A percentile compares a stretch with the other conserved stretches of the same genome.
Conservation (phyloP, 1,140 invertebrate genomes). For the Cotesia glomerata region DNA sequence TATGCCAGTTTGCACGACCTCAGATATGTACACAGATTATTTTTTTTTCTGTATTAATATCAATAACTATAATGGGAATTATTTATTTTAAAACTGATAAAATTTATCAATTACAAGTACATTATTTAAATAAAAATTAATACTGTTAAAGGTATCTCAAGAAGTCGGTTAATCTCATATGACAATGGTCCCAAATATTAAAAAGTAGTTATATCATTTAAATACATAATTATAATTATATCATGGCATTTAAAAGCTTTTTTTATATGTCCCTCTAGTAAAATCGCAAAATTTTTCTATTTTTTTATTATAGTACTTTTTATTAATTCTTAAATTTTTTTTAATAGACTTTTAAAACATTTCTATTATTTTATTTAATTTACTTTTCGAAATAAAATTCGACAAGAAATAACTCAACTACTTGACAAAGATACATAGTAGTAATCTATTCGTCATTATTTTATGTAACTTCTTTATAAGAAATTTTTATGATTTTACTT, state of each 20-base stretch:
- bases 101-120: too few relatives aligned
- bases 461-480: too few relatives aligned
- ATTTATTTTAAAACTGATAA: too few relatives aligned
- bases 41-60: too few relatives aligned
- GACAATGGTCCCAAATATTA: slow-evolving; percentile 49
- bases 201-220: slow-evolving; percentile 39
- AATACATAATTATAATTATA: slow-evolving; percentile 20
- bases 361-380: slow-evolving; percentile 3
- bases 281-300: slow-evolving; percentile 1
- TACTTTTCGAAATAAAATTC: neutral
- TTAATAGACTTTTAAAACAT: neutral
- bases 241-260: slow-evolving; percentile 31
- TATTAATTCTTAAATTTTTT: slow-evolving; percentile 20
- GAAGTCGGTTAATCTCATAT: slow-evolving; percentile 40
- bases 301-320: slow-evolving; percentile 14
- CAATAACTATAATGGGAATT: too few relatives aligned
- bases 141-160: slow-evolving; percentile 44
- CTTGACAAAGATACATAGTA: too few relatives aligned
- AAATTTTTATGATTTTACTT: too few relatives aligned
- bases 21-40: too few relatives aligned
- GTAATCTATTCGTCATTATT: too few relatives aligned
- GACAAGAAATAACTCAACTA: too few relatives aligned
- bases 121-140: slow-evolving; percentile 36
- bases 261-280: slow-evolving; percentile 18
- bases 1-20: too few relatives aligned